Conservation (phyloP, 2,888 invertebrate species). For the Phania funesta region DNA sequence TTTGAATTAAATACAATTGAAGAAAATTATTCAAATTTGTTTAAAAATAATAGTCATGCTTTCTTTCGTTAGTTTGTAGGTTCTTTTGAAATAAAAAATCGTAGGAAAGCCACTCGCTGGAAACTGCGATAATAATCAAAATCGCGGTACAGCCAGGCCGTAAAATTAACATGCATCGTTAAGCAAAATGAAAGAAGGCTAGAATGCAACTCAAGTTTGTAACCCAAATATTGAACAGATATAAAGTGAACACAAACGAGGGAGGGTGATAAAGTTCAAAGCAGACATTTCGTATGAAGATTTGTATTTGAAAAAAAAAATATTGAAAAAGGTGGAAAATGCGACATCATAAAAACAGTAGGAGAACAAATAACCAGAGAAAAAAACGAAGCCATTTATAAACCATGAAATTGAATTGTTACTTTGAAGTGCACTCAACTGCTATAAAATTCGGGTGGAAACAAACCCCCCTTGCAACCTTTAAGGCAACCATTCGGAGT, state of each 20-base stretch:
- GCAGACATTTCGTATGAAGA: not conserved
- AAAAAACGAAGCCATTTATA: conserved; percentile 35
- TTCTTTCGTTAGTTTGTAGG: not conserved
- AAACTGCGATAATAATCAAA: not conserved
- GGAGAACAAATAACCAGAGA: not conserved
- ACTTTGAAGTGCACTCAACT: conserved; percentile 67
- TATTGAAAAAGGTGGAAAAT: not conserved
- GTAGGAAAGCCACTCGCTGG: not conserved
- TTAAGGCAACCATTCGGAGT: conserved; percentile 30
- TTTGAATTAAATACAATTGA: not conserved
- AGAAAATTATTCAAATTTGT: conserved; percentile 14
- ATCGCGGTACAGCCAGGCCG: conserved; percentile 11
- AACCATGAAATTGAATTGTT: conserved; percentile 67
- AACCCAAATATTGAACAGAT: conserved; percentile 24
- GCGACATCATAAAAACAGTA: not conserved
- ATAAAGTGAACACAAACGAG: not conserved
- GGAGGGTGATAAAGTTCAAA: not conserved
- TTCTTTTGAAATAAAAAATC: not conserved
- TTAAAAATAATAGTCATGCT: conserved; percentile 2
- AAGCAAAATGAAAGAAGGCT: conserved; percentile 18
- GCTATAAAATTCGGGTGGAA: conserved; percentile 38
- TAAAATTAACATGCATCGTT: conserved; percentile 60
- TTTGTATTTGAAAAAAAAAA: conserved; percentile 4
- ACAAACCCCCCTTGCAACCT: conserved; percentile 22
- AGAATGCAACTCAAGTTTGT: conserved; percentile 35